phyloP scores from a whole-genome alignment of 2,888 invertebrate species.

The Augiades crinisus region DNA sequence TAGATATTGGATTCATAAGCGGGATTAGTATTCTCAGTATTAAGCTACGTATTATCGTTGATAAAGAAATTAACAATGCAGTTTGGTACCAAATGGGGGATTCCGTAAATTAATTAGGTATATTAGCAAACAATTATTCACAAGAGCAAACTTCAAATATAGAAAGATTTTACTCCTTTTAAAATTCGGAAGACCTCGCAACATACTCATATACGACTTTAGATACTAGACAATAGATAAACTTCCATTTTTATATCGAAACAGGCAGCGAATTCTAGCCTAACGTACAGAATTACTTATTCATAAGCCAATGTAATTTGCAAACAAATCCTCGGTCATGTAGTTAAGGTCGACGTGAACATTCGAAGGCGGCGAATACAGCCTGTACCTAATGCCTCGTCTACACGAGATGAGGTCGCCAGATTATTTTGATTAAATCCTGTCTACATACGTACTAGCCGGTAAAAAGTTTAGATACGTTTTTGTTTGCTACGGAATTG shows the following conservation, averaged over 20 bases:
- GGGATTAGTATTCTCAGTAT: too few species aligned
- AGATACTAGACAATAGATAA: background rate
- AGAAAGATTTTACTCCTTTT: too few species aligned
- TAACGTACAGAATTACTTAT: slow-evolving; percentile 43
- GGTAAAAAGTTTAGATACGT: background rate
- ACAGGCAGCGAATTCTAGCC: slow-evolving; percentile 2
- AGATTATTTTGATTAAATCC: background rate
- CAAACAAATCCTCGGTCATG: slow-evolving; percentile 52
- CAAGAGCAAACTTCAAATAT: too few species aligned
- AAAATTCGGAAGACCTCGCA: too few species aligned
- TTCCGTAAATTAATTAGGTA: too few species aligned
- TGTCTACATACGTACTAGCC: background rate
- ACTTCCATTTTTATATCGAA: slow-evolving; percentile 4
- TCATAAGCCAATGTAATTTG: slow-evolving; percentile 68
- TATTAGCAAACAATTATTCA: too few species aligned
- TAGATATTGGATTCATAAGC: too few species aligned
- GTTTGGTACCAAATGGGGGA: too few species aligned
- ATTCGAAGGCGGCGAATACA: slow-evolving; percentile 9
- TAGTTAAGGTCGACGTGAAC: slow-evolving; percentile 31
- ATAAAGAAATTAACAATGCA: too few species aligned
- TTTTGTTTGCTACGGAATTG: background rate
- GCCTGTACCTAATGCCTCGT: slow-evolving; percentile 4
- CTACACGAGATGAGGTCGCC: background rate
- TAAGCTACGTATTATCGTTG: too few species aligned
- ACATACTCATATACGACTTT: too few species aligned